Evolutionary conservation across 2,888 invertebrate genomes (phyloP), one percentile per base, ranked within the genome.

Genomic region (Drosophila melanosoma): DNA sequence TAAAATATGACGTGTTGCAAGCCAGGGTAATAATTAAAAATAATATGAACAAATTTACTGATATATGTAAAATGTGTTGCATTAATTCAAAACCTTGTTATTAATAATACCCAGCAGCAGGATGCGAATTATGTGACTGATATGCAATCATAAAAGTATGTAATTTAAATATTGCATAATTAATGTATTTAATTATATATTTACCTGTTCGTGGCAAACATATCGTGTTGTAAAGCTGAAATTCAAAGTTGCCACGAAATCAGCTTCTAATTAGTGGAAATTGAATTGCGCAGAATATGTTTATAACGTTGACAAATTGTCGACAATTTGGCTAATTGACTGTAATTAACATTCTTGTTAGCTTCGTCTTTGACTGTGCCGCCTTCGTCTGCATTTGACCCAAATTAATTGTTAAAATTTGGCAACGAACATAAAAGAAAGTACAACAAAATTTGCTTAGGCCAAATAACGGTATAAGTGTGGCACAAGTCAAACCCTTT

Each of bases 251-350:
- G 20, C 0, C 23, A 12, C 40, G 32, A 79, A 68, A 79, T 78
- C 64, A 45, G 68, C 63, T 62, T 33, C 63, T 69, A 79, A 83
- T 81, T 81, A 81, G 70, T 35, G 29, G 11, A 66, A 72, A 63
- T 73, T 51, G 42, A 49, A 79, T 67, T 69, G 51, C 32, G 26
- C 17, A 23, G 42, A 76, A 64, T 59, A 79, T 61, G 68, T 66
- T 49, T 56, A 63, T 54, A 64, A 71, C 72, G 61, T 75, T 82
- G 80, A 78, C 78, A 82, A 82, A 84, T 69, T 76, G 79, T 74
- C 79, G 70, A 74, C 89, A 89, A 89, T 87, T 87, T 85, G 77
- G 78, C 77, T 89, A 87, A 87, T 87, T 87, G 87, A 89, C 74
- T 75, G 83, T 79, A 87, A 87, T 89, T 89, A 87, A 72, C 86